phyloP scores from a whole-genome alignment of 2,888 invertebrate species.

The Carpatolechia fugitivella region DNA sequence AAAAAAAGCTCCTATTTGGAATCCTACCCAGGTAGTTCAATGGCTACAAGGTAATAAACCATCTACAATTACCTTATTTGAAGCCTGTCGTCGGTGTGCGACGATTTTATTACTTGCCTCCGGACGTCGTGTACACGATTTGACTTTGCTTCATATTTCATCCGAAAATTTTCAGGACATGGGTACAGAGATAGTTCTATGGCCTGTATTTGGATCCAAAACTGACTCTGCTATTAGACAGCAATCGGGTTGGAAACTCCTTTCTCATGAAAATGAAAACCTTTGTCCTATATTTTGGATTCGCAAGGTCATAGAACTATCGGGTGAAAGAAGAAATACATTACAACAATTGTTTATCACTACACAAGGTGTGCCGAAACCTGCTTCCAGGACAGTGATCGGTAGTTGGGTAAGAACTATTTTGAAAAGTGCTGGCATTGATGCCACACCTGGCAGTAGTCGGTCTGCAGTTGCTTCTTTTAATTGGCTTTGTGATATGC shows the following conservation, averaged over 20 bases:
- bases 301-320: slow-evolving; percentile 4
- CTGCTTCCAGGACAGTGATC: neutral
- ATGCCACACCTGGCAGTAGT: neutral
- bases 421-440: neutral
- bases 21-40: slow-evolving; percentile 17
- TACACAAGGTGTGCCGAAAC: slow-evolving; percentile 1
- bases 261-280: neutral
- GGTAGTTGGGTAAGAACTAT: neutral
- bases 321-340: neutral
- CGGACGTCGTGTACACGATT: slow-evolving; percentile 25
- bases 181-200: slow-evolving; percentile 18
- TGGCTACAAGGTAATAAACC: slow-evolving; percentile 12
- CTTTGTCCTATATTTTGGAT: slow-evolving; percentile 15
- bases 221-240: slow-evolving; percentile 20
- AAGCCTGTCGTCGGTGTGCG: slow-evolving; percentile 19
- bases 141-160: slow-evolving; percentile 21
- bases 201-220: slow-evolving; percentile 25
- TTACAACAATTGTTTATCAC: slow-evolving; percentile 20
- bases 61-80: slow-evolving; percentile 14
- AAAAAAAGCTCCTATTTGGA: slow-evolving; percentile 22
- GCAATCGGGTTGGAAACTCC: slow-evolving; percentile 21
- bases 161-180: slow-evolving; percentile 19
- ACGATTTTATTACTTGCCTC: slow-evolving; percentile 23
- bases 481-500: neutral
- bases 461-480: neutral